These are phyloP conservation scores for Andricus quercusramuli DNA, from an alignment of 2,888 invertebrate species.

Conservation along the genomic window DNA sequence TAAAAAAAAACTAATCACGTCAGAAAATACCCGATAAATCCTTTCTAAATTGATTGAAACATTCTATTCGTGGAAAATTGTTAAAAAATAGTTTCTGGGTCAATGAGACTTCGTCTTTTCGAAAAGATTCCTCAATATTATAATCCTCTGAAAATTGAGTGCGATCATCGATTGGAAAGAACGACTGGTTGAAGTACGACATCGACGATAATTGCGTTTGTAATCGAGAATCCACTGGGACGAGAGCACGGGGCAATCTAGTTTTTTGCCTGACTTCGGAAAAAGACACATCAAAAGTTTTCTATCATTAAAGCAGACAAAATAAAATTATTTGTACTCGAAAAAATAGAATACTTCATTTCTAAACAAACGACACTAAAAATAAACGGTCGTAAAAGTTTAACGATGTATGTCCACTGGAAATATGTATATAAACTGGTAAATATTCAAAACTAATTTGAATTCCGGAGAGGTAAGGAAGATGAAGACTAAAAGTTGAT, in stretches of 20 bases:
- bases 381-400: too few species aligned
- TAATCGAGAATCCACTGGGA: conserved; percentile 34
- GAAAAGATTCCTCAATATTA: not conserved
- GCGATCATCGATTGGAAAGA: conserved; percentile 22
- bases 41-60: not conserved
- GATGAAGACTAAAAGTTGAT: too few species aligned
- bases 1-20: not conserved
- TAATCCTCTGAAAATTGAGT: conserved; percentile 19
- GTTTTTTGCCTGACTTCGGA: conserved; percentile 5
- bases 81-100: not conserved
- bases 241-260: conserved; percentile 16
- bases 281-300: not conserved
- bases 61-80: not conserved
- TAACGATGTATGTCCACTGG: too few species aligned
- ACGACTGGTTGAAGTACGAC: conserved; percentile 26
- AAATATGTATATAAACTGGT: too few species aligned
- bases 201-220: conserved; percentile 28
- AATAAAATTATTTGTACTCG: not conserved
- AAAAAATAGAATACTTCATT: too few species aligned
- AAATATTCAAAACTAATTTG: too few species aligned
- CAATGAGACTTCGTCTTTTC: not conserved
- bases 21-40: not conserved
- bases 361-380: too few species aligned
- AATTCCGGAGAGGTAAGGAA: too few species aligned
- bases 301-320: not conserved